Conservation (phyloP, 64 coral and sea anemone species). For the Platygyra sinensis region DNA sequence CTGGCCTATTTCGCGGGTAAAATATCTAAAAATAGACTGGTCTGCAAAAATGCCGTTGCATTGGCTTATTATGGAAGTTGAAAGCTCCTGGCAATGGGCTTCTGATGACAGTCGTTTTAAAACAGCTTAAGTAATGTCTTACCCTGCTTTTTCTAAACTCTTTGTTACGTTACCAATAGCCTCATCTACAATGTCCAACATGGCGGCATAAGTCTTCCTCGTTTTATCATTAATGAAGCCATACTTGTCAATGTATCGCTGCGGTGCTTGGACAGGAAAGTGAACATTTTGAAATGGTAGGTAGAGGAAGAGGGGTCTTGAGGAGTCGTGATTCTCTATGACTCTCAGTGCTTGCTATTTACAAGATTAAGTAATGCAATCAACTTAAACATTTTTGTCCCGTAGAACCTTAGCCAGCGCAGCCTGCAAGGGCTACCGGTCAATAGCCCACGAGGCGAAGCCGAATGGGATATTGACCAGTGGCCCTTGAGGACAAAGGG, state of each 20-base stretch:
- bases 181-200: slow-evolving; percentile 46
- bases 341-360: slow-evolving; percentile 44
- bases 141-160: slow-evolving; percentile 35
- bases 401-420: too few species aligned
- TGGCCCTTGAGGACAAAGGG: too few species aligned
- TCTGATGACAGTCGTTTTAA: background rate
- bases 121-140: background rate
- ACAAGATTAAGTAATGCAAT: background rate
- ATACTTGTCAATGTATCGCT: slow-evolving; percentile 45
- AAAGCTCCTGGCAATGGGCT: too few species aligned
- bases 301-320: slow-evolving; percentile 60
- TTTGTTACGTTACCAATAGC: slow-evolving; percentile 57
- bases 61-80: too few species aligned
- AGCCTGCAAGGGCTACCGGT: too few species aligned
- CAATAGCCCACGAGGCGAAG: too few species aligned
- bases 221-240: slow-evolving; percentile 36
- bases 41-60: too few species aligned
- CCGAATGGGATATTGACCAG: too few species aligned
- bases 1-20: too few species aligned
- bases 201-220: slow-evolving; percentile 48
- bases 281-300: slow-evolving; percentile 78
- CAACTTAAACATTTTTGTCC: too few species aligned
- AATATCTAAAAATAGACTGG: too few species aligned
- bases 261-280: slow-evolving; percentile 46
- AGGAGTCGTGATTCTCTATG: slow-evolving; percentile 36